A percentile compares a stretch with the other conserved stretches of the same genome.
These are phyloP conservation scores for Monopis laevigella DNA, from an alignment of 2,888 invertebrate species.

Conservation along the genomic window DNA sequence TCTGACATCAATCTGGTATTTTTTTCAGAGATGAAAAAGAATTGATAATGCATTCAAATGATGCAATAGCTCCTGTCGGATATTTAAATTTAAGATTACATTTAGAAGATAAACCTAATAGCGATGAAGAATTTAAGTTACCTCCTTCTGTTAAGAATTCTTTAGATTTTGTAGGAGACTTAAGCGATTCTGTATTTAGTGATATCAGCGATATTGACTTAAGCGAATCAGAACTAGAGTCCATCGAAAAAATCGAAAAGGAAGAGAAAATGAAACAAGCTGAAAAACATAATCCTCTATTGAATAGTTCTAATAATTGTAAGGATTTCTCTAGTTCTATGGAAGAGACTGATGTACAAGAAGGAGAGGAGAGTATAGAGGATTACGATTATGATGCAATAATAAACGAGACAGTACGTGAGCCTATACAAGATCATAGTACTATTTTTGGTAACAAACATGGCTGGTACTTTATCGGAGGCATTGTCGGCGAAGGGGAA, in stretches of 20 bases:
- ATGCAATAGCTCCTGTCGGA: conserved; percentile 94
- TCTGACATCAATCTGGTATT: too few species aligned
- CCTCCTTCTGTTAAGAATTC: conserved; percentile 64
- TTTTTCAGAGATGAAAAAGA: conserved; percentile 89
- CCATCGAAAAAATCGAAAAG: conserved; percentile 63
- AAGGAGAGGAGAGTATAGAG: conserved; percentile 40
- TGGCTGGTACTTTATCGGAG: conserved; percentile 88
- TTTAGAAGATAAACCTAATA: conserved; percentile 73
- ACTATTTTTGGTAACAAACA: conserved; percentile 73
- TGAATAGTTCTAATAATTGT: conserved; percentile 27
- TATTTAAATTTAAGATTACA: conserved; percentile 90
- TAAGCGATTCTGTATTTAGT: conserved; percentile 71
- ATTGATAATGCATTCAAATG: conserved; percentile 88
- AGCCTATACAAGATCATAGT: conserved; percentile 69
- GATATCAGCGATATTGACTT: conserved; percentile 72
- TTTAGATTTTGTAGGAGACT: conserved; percentile 68
- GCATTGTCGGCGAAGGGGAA: conserved; percentile 75
- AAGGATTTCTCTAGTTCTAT: conserved; percentile 28
- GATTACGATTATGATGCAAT: conserved; percentile 52
- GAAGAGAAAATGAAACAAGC: conserved; percentile 51
- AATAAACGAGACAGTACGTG: conserved; percentile 62
- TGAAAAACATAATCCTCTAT: conserved; percentile 46
- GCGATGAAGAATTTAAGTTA: conserved; percentile 39
- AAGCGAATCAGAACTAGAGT: conserved; percentile 70
- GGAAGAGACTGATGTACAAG: conserved; percentile 31